Evolutionary conservation across 2,888 invertebrate genomes (phyloP), one percentile per base, ranked within the genome.

Genomic region (Neelides folsomi): DNA sequence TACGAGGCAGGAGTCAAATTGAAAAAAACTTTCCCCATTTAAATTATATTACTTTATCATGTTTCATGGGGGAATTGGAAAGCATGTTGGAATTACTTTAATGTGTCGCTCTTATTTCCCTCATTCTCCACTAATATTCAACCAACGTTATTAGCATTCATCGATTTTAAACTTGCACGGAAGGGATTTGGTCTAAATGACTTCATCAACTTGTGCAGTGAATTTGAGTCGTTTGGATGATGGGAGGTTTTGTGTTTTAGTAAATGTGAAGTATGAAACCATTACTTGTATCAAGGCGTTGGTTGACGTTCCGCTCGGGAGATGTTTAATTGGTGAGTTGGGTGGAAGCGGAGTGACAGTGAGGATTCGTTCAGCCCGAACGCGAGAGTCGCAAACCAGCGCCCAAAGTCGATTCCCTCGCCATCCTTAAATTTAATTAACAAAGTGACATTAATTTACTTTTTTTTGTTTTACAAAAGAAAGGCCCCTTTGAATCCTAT

Each of bases 391-490:
- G 66, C 81, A 81, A 54, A 92, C 83, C 20, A 85, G 79, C 70
- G 90, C 92, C 92, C 92, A 93, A 70, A 88, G 82, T 70, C 90
- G 90, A 71, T 84, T 84, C 49, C 82, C 75, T 50, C 92, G 77
- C 39, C 84, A 86, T 9, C 90, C 77, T 78, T 60, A 3, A 65
- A 54, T 27, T 42, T 38, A 51, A 45, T 45, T 34, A 15, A 45
- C 20, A 19, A 19, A 10, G 36, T 10, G 2, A 51, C 20, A 36
- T 38, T 36, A 45, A 47, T 20, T 41, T 27, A 51, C 13, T 8
- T 47, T 43, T 13, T 36, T 47, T 20, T 20, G 38, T 47, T 13
- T 47, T 39, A 39, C 47, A 38, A 47, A 15, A 40, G 20, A 38
- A 47, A 27, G 27, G 27, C 7, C 27, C n/a, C n/a, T n/a, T 38